A percentile compares a stretch with the other conserved stretches of the same genome.
Conservation (phyloP, 2,888 invertebrate species). For the Melolontha melolontha region DNA sequence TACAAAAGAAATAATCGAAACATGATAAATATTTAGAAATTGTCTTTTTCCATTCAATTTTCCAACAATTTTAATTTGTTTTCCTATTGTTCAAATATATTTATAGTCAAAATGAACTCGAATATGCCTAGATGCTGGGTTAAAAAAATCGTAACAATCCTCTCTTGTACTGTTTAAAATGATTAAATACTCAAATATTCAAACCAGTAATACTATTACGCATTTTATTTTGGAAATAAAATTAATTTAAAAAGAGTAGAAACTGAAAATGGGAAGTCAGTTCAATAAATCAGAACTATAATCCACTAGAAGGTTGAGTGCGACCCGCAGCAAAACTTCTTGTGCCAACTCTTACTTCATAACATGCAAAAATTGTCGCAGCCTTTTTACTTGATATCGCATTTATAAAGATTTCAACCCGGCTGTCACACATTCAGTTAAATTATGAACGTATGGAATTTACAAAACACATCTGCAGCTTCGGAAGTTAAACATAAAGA, state of each 20-base stretch:
- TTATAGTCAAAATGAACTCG: too few species aligned
- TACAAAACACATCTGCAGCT: conserved; percentile 13
- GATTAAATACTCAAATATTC: too few species aligned
- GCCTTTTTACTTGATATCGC: conserved; percentile 45
- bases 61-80: too few species aligned
- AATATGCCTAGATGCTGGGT: too few species aligned
- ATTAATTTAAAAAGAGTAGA: conserved; percentile 3
- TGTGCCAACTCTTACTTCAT: conserved; percentile 46
- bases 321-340: conserved; percentile 45
- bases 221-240: neutral
- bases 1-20: too few species aligned
- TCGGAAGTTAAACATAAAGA: conserved; percentile 4
- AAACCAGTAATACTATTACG: neutral
- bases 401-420: conserved; percentile 46
- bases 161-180: too few species aligned
- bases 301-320: conserved; percentile 45
- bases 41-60: too few species aligned
- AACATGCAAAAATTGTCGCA: conserved; percentile 50
- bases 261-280: neutral
- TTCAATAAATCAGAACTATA: conserved; percentile 38
- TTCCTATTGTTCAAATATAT: too few species aligned
- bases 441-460: conserved; percentile 18
- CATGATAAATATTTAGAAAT: too few species aligned
- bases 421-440: conserved; percentile 7
- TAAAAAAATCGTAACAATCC: too few species aligned